Evolutionary conservation across 2,113 vertebrate genomes (phyloP), one percentile per base, ranked within the genome.

Genomic region (Spea multiplicata): DNA sequence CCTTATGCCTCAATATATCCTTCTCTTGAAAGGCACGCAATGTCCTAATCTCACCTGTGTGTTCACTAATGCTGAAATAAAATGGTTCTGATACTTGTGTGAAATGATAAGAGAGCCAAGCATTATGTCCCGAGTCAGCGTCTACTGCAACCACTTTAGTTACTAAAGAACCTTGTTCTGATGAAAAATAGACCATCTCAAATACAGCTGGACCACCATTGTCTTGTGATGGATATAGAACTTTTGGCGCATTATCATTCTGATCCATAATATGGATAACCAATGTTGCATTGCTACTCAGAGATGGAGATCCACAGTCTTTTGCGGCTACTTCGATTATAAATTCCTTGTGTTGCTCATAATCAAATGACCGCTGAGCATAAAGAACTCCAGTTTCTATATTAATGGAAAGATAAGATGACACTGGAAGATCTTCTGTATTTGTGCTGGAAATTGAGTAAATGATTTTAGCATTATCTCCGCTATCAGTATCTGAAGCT

Each of bases 401-500:
- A 78, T 93, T 92, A 78, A 94, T 81, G 5, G 93, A 92, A 47
- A 93, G 88, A 66, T 88, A 90, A 0, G 86, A 81, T 3, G 91
- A 91, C 0, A 85, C 74, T 0, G 88, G 86, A 30, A 82, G 84
- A 30, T 91, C 89, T 66, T 89, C 53, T 59, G 45, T 72, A 80
- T 81, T 8, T 77, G 3, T 80, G 13, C 86, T 67, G 44, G 84
- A 5, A 14, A 83, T 73, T 49, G 78, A 85, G 48, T 86, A 88
- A 17, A 78, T 73, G 47, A 87, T 61, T 8, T 16, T 74, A 14
- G 73, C 44, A 1, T 73, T 85, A 16, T 64, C 62, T 17, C 48
- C 81, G 49, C 76, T 72, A 55, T 86, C 84, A 0, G 44, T 44
- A 66, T 88, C 75, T 16, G 64, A 81, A 47, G 81, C 82, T 50